These are phyloP conservation scores for Onchidella celtica DNA, from an alignment of 2,888 invertebrate species.

Conservation along the genomic window DNA sequence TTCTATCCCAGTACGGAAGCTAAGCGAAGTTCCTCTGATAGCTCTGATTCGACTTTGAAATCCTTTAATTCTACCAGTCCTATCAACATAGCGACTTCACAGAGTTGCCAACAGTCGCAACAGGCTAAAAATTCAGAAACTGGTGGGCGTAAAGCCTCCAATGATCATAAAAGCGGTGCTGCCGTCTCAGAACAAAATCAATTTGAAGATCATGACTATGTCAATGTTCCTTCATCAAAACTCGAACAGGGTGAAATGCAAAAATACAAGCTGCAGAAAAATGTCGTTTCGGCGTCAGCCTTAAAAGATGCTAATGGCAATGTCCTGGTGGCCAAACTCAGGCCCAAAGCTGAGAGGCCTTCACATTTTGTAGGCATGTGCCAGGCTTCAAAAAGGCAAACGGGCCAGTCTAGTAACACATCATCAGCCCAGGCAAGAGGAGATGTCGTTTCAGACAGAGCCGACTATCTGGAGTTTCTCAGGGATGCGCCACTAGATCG, in stretches of 20 bases:
- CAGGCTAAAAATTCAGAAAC: conserved; percentile 19
- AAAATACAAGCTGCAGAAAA: not conserved
- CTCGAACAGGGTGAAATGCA: too few relatives aligned
- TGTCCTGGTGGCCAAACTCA: not conserved
- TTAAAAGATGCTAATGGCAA: not conserved
- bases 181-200: not conserved
- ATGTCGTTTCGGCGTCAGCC: not conserved
- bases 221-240: not conserved
- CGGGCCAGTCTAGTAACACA: not conserved
- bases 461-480: conserved; percentile 43
- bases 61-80: not conserved
- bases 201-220: not conserved
- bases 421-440: not conserved
- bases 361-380: not conserved
- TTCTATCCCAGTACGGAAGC: not conserved
- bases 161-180: not conserved
- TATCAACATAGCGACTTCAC: not conserved
- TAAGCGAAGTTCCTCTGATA: conserved; percentile 4
- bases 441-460: not conserved
- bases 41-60: conserved; percentile 21
- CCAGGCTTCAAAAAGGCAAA: not conserved
- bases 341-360: not conserved
- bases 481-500: conserved; percentile 34
- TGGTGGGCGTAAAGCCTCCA: not conserved
- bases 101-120: not conserved